Evolutionary conservation across 2,888 invertebrate genomes (phyloP).

Genomic region (Orthonychiurus folsomi): DNA sequence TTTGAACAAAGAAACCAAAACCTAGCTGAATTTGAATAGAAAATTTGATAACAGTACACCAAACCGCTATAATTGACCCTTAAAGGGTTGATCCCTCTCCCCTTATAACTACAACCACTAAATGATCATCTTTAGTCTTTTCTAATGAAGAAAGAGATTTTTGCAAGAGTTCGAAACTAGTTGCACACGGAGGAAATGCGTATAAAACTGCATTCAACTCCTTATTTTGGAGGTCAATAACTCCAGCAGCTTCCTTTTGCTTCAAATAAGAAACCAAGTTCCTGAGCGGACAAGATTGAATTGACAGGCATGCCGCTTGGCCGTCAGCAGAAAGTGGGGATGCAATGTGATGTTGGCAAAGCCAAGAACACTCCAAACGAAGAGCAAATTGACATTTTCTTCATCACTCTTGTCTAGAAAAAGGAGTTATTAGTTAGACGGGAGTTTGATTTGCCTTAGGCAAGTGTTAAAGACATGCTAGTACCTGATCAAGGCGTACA

Average conservation of each 20-base stretch:
- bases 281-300: constrained; percentile 80
- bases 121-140: constrained; percentile 71
- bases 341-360: constrained; percentile 69
- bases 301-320: constrained; percentile 14
- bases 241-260: constrained; percentile 98
- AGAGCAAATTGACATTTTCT: constrained; percentile 77
- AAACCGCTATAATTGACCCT: no score
- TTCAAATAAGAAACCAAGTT: constrained; percentile 94
- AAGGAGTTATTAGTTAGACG: neutral
- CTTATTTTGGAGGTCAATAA: constrained; percentile 76
- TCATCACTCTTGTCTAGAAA: constrained; percentile 71
- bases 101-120: constrained; percentile 80
- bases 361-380: constrained; percentile 91
- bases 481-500: constrained; percentile 69
- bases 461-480: neutral
- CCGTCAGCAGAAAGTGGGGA: constrained; percentile 22
- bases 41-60: no score
- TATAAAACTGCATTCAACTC: constrained; percentile 92
- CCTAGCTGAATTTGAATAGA: no score
- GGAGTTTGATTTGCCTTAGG: neutral
- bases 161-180: constrained; percentile 81
- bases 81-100: constrained; percentile 57
- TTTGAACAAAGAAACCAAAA: no score
- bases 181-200: constrained; percentile 93
- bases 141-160: constrained; percentile 82